Base-by-base conservation (phyloP, 2,888 invertebrate genomes). In the Cosmopolites sordidus region DNA sequence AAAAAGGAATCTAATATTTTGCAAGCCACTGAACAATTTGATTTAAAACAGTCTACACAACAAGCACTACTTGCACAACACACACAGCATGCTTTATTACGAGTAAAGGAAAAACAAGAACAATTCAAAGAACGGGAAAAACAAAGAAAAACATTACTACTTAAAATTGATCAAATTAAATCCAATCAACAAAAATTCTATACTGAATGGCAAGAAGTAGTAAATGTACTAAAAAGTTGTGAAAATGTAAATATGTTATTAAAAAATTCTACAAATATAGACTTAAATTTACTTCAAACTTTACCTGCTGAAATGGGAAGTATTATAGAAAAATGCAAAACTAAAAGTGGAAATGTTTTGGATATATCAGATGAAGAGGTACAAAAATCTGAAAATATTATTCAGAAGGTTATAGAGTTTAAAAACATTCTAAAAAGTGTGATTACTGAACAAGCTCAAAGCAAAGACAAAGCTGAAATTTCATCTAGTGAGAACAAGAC, bases 181-280 rank as follows among this genome's bases (percentile, higher is more conserved):
- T 75, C 78, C 39, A 79, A 79, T 59, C 81, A 84, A 58, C 74
- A 75, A 1, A 78, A 78, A 62, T 82, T 83, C 60, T 76, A 76
- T 46, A 65, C 67, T n/a, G 73, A 76, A 56, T 83, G 80, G 63
- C 79, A 80, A 70, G 76, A 78, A 54, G 79, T 84, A 42, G 74
- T 74, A 2, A 69, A 71, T 12, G 62, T 78, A n/a, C 65, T 80
- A 2, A 69, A 68, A 60, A 60, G 51, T 15, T 66, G 62, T 48
- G 45, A 40, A 16, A 60, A 60, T 45, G 51, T 22, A 61, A 62
- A 18, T 58, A 63, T 41, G 22, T 64, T 6, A 64, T 56, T 59
- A 45, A 48, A 16, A 40, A 47, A 30, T 11, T 43, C 44, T 11
- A 15, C 30, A 37, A 43, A 50, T 4, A 16, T 55, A 16, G 76